Percentiles rank a stretch among this genome's conserved stretches.
phyloP scores from a whole-genome alignment of 2,113 vertebrate species.

The Ariopsis seemanni region DNA sequence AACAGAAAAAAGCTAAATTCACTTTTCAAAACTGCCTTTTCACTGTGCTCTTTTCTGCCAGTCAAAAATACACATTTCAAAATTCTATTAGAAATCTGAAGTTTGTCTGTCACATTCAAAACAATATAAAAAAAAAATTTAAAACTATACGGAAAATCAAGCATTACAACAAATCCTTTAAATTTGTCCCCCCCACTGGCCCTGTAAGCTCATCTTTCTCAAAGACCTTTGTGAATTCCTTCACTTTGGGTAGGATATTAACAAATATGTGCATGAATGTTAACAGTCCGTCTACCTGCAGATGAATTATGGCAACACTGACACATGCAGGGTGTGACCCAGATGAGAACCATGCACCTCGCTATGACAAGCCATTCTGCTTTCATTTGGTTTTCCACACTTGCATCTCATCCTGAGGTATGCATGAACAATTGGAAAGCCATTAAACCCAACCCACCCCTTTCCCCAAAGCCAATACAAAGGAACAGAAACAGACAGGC shows the following conservation, averaged over 20 bases:
- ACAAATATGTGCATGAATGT: conserved; percentile 3
- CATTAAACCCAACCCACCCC: conserved; percentile 6
- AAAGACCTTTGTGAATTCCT: conserved; percentile 10
- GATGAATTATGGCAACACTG: conserved; percentile 34
- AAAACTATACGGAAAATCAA: conserved; percentile 50
- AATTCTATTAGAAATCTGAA: conserved; percentile 57
- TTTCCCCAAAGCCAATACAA: conserved; percentile 42
- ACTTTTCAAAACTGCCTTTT: conserved; percentile 44
- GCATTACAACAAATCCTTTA: conserved; percentile 51
- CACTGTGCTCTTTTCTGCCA: conserved; percentile 47
- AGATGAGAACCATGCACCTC: conserved; percentile 23
- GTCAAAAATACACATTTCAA: conserved; percentile 44
- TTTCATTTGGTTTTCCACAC: neutral
- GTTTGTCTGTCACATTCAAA: conserved; percentile 56
- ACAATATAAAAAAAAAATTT: conserved; percentile 52
- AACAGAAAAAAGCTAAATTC: conserved; percentile 51
- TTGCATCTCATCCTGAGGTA: conserved; percentile 52
- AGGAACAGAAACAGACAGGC: conserved; percentile 65
- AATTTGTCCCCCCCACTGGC: conserved; percentile 34
- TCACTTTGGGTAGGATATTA: neutral
- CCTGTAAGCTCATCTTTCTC: conserved; percentile 12
- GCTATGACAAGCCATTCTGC: conserved; percentile 19
- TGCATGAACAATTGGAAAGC: conserved; percentile 33
- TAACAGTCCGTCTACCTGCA: conserved; percentile 42
- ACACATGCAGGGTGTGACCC: conserved; percentile 25